Base-by-base conservation (phyloP, 2,797 vertebrate species). In the Hippocampus kuda region DNA sequence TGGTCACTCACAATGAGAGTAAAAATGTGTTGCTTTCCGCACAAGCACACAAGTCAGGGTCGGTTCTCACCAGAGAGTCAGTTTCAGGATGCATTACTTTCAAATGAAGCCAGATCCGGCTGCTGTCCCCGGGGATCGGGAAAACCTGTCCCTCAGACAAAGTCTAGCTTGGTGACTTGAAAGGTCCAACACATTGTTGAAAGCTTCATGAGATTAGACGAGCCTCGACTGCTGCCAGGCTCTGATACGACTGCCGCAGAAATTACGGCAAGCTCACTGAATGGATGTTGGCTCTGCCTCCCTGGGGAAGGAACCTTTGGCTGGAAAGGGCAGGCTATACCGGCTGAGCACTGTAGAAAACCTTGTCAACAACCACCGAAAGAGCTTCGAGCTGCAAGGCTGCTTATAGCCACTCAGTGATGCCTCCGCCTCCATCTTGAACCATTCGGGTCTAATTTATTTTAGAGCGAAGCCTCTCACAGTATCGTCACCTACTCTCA, bases 131-230 rank as follows among this genome's bases (percentile, higher is more conserved):
- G n/a, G 61, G 34, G 20, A 12, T 63, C n/a, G 13, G 42, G n/a
- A 64, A 64, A 42, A 64, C 24, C 2, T 65, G 42, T 46, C 42
- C 13, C n/a, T 65, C 62, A 15, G 42, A 24, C 62, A 44, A 9
- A 24, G 22, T 42, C 13, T 44, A 24, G 41, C 63, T 44, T 24
- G 42, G 44, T 44, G 34, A 41, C 60, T 42, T 42, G 34, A 38
- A 38, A 62, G 60, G 63, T 20, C 48, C 49, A 41, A n/a, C 49
- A 30, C 65, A 54, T 86, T 88, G 80, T 87, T 84, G 77, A 77
- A 77, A 79, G 84, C 83, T 75, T 61, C 51, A 63, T 76, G 74
- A 86, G 84, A 88, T 88, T 85, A 88, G 82, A 75, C 70, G 74
- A 80, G 78, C 75, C 24, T 27, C n/a, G 13, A 10, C 44, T 65